phyloP scores from a whole-genome alignment of 2,888 invertebrate species.

The Drosophila yooni region DNA sequence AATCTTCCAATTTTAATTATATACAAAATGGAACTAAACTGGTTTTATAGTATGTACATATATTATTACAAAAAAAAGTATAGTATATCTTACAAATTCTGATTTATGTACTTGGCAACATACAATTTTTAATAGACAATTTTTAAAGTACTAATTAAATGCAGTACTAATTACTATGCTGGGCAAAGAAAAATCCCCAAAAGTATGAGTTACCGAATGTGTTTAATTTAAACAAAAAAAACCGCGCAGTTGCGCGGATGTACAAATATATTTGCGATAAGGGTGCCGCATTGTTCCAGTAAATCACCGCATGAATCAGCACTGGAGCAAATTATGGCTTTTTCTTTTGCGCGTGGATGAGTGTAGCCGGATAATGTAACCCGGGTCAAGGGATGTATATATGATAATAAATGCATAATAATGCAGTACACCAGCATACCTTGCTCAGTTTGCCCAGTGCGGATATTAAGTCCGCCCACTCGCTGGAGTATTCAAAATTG shows the following conservation, averaged over 20 bases:
- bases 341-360: background rate
- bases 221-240: background rate
- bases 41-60: background rate
- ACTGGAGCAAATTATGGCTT: background rate
- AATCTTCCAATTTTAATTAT: background rate
- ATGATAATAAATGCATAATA: background rate
- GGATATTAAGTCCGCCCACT: slow-evolving; percentile 97
- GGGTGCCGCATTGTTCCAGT: background rate
- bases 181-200: background rate
- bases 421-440: slow-evolving; percentile 85
- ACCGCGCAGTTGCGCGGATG: background rate
- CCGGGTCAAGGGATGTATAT: slow-evolving; percentile 3
- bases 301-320: slow-evolving; percentile 14
- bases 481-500: slow-evolving; percentile 96
- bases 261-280: slow-evolving; percentile 16
- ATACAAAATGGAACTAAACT: background rate
- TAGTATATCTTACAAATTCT: background rate
- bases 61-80: background rate
- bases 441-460: slow-evolving; percentile 95
- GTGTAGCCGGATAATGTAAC: background rate
- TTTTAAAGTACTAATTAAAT: background rate
- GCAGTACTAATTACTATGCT: background rate
- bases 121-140: background rate
- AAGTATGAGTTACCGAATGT: background rate
- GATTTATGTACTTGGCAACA: background rate